A percentile compares a stretch with the other conserved stretches of the same genome.
phyloP scores from a whole-genome alignment of 2,797 vertebrate species.

The Emydoidea blandingii region DNA sequence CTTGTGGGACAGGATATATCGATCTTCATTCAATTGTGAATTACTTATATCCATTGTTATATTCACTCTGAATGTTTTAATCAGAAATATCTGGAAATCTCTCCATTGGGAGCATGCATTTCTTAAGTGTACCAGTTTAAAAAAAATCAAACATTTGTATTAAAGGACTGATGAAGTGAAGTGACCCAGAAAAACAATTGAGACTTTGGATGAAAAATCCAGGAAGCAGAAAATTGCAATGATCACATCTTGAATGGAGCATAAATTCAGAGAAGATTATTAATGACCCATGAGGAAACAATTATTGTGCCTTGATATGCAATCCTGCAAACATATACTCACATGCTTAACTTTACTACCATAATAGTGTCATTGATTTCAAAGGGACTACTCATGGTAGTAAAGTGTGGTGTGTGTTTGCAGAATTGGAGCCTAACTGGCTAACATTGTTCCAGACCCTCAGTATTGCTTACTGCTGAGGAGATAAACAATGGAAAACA shows the following conservation, averaged over 20 bases:
- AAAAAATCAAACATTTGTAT: slow-evolving; percentile 8
- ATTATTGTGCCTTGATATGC: slow-evolving; percentile 49
- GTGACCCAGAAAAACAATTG: slow-evolving; percentile 6
- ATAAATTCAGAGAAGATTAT: slow-evolving; percentile 22
- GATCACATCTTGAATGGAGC: slow-evolving; percentile 42
- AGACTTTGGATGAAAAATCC: slow-evolving; percentile 15
- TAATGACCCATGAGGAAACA: slow-evolving; percentile 55
- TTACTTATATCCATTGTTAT: neutral
- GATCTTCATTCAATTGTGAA: neutral
- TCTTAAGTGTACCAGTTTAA: slow-evolving; percentile 17
- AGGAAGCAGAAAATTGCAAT: slow-evolving; percentile 18
- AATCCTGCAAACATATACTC: slow-evolving; percentile 5
- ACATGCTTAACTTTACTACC: slow-evolving; percentile 26
- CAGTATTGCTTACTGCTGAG: slow-evolving; percentile 29
- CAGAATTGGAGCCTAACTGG: slow-evolving; percentile 43
- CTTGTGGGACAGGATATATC: fast-evolving
- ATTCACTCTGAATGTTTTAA: slow-evolving; percentile 12
- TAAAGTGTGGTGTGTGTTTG: neutral
- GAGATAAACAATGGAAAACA: slow-evolving; percentile 57
- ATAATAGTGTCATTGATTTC: neutral
- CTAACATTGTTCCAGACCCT: slow-evolving; percentile 16
- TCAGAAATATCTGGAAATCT: neutral
- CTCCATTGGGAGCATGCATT: neutral
- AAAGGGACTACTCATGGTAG: neutral
- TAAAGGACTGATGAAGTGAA: neutral